Evolutionary conservation across 2,113 vertebrate species (phyloP), one percentile per base, ranked within the genome.

Genomic region (Bubo blakistoni): DNA sequence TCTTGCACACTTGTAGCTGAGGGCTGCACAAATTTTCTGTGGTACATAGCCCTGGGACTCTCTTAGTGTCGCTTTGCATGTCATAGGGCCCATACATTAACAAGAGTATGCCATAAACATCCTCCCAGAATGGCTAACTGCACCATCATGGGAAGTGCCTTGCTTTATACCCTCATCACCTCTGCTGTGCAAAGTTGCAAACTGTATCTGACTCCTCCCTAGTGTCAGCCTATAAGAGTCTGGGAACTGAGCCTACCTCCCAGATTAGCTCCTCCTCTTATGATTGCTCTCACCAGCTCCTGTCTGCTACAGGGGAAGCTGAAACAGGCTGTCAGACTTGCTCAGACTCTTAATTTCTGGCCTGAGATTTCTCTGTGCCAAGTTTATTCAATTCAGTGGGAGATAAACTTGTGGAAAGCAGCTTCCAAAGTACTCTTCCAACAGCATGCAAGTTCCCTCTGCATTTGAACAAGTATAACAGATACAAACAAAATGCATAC

Each of bases 401-500:
- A 93, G 51, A 57, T n/a, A 65, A 80, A 82, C 52, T 25, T 63
- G 42, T 82, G 71, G 66, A 83, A 86, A 61, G 34, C 26, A 63
- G 47, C 29, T 83, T 95, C 69, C 49, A 77, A 73, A 81, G 54
- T 44, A 32, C 58, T 55, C n/a, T 86, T 51, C 61, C 3, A 3
- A 51, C 36, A 58, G 17, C 2, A 27, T 13, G 29, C 0, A 0
- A 44, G 55, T 52, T 70, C 12, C 27, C 47, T 18, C 34, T 57
- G 73, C 16, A 11, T 78, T 80, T 89, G 34, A 51, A 54, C 5
- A 51, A 73, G 34, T 15, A 1, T 14, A 82, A 73, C 40, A 94
- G 66, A 86, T 5, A 24, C 16, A 80, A 94, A 52, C 40, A 36
- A 92, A 55, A 19, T 30, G 57, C 79, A 29, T 30, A 6, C 6